Conservation (phyloP, 2,888 invertebrate species). For the Luperina testacea region DNA sequence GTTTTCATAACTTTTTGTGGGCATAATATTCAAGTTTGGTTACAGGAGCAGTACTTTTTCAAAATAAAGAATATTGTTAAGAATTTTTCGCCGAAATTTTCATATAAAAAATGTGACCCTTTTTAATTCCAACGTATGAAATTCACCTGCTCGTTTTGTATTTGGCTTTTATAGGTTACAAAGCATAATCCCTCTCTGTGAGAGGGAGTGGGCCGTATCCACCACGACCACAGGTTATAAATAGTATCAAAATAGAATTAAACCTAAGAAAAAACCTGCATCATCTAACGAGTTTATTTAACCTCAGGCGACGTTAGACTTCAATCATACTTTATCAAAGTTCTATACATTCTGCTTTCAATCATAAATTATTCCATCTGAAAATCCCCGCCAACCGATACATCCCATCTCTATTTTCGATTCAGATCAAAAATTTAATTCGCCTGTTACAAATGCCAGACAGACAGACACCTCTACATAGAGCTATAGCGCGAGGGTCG, state of each 20-base stretch:
- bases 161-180: no score
- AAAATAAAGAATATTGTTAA: not conserved
- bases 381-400: not conserved
- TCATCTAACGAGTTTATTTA: not conserved
- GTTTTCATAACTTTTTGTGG: not conserved
- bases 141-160: no score
- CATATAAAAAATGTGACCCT: not conserved
- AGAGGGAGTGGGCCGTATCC: no score
- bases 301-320: not conserved
- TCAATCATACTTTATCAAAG: not conserved
- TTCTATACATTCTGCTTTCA: not conserved
- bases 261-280: not conserved
- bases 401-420: slow-evolving; percentile 25
- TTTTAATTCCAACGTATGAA: not conserved
- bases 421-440: slow-evolving; percentile 56
- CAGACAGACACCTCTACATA: slow-evolving; percentile 42
- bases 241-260: not conserved
- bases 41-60: not conserved
- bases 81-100: not conserved
- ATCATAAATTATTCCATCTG: not conserved
- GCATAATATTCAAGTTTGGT: not conserved
- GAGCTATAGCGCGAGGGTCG: slow-evolving; percentile 31
- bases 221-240: not conserved
- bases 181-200: no score
- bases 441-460: slow-evolving; percentile 36